Evolutionary conservation across 2,113 vertebrate genomes (phyloP).

Genomic region (Petromus typicus): DNA sequence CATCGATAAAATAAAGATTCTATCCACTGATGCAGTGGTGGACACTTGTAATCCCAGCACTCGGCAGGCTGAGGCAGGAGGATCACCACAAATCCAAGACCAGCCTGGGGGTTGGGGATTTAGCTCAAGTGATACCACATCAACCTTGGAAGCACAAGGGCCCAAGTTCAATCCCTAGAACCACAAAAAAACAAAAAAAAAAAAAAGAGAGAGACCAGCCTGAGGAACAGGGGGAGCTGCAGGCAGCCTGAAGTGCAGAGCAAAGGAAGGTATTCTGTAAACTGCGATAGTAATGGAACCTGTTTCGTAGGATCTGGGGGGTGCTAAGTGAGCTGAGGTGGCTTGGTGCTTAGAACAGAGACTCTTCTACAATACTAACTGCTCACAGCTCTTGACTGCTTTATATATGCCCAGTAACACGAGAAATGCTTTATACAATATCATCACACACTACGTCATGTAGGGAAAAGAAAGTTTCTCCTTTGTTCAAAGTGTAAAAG

Average conservation of each 20-base stretch:
- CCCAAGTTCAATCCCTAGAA: no score
- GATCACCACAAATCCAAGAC: neutral
- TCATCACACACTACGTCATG: neutral
- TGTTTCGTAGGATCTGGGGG: neutral
- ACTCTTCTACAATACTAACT: neutral
- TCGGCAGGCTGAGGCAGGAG: neutral
- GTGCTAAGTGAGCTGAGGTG: neutral
- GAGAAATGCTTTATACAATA: neutral
- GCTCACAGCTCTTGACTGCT: neutral
- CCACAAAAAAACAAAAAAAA: no score
- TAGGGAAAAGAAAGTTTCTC: neutral
- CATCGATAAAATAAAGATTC: neutral
- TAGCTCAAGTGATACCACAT: no score
- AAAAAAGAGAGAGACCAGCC: neutral
- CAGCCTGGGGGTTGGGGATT: neutral
- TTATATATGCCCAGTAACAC: neutral
- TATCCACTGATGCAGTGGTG: neutral
- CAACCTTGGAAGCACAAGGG: no score
- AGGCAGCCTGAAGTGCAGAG: neutral
- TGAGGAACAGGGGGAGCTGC: neutral
- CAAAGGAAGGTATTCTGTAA: neutral
- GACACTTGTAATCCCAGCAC: neutral
- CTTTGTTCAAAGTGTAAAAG: neutral
- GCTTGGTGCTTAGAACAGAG: neutral
- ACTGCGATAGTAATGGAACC: neutral